Evolutionary conservation across 2,113 vertebrate genomes (phyloP), one percentile per base, ranked within the genome.

Genomic region (Blennius ocellaris): DNA sequence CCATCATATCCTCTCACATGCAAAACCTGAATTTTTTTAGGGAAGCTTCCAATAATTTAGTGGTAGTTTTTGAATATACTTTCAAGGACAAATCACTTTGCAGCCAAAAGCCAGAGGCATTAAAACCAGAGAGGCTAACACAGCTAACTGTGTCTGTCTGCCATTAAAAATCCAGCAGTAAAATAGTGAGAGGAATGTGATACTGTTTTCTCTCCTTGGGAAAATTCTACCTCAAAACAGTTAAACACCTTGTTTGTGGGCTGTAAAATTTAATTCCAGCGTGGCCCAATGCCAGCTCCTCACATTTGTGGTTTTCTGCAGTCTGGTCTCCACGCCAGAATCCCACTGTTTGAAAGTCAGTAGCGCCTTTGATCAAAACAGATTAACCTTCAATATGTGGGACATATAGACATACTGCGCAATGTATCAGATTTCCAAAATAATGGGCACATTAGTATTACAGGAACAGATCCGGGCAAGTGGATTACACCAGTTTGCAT

Each of bases 241-340:
- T 82, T 89, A 69, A 87, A 79, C 86, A 81, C 79, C 77, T 86
- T 82, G 81, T 82, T 83, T 81, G 64, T 51, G 54, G 61, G 53
- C 77, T 59, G 76, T 89, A 76, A 87, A 84, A 81, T 71, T 16
- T 65, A 65, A 87, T 78, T 87, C 78, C 71, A 71, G 66, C 37
- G 63, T 48, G 55, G 76, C 37, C 7, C 65, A n/a, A 0, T 45
- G 75, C 82, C 86, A 88, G 57, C 0, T 6, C 61, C 61, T 78
- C 56, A 79, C 78, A 79, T 69, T 68, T 7, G 63, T 48, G 47
- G 55, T 43, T 74, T 69, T 70, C 47, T 55, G 58, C 38, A 67
- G 80, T 67, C 52, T 52, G 57, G 53, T 38, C 54, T 68, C 30
- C 5, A 0, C 65, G 77, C 75, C 77, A 84, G 49, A 72, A 73